Percentiles rank a stretch among this genome's conserved stretches.
phyloP scores from a whole-genome alignment of 2,797 vertebrate genomes.

The Enteromius unitaeniatus region DNA sequence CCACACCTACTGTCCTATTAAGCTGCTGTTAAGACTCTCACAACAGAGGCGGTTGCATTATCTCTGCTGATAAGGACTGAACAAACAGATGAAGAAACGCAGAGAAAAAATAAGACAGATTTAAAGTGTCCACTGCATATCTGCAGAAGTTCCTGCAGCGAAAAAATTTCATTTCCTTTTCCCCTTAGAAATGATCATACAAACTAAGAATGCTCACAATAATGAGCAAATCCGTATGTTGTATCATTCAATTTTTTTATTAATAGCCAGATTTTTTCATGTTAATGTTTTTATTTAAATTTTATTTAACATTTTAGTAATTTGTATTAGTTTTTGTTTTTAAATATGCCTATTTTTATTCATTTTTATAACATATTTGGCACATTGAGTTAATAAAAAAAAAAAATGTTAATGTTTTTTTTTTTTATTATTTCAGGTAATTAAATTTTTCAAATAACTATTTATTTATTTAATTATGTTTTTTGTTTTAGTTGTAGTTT shows the following conservation, averaged over 20 bases:
- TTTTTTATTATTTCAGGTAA: not conserved
- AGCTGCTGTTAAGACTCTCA: slow-evolving; percentile 49
- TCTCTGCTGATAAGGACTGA: slow-evolving; percentile 51
- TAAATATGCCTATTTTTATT: not conserved
- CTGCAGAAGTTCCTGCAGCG: not conserved
- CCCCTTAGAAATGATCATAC: not conserved
- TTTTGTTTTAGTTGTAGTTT: not conserved
- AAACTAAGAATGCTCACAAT: not conserved
- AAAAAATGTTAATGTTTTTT: not conserved
- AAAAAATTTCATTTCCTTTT: not conserved
- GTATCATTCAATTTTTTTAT: not conserved
- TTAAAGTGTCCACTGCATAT: not conserved
- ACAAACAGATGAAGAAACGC: slow-evolving; percentile 46
- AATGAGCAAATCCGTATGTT: not conserved
- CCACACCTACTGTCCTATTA: slow-evolving; percentile 55
- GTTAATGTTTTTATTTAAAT: not conserved
- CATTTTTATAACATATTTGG: not conserved
- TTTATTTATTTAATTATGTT: not conserved
- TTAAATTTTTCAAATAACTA: not conserved
- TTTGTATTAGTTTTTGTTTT: not conserved
- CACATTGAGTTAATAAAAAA: not conserved
- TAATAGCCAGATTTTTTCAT: not conserved
- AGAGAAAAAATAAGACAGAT: slow-evolving; percentile 13
- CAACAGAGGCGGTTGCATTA: slow-evolving; percentile 51
- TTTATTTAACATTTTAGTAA: not conserved